Evolutionary conservation across 2,113 vertebrate genomes (phyloP).

Genomic region (Condylura cristata): DNA sequence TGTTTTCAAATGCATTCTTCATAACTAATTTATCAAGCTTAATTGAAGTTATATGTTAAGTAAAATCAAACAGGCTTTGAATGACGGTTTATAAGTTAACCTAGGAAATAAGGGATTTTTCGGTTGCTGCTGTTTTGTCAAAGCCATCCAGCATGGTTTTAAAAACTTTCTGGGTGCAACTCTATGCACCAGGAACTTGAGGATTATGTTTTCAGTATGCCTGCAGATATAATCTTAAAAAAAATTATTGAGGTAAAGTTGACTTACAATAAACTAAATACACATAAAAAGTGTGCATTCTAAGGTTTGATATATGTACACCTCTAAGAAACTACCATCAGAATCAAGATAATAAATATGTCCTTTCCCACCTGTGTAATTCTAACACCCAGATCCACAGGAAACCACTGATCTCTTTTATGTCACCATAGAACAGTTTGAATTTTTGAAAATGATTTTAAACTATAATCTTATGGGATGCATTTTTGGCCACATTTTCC

Average conservation of each 20-base stretch:
- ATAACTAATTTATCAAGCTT: neutral
- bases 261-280: neutral
- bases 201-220: neutral
- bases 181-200: neutral
- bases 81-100: neutral
- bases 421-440: neutral
- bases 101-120: neutral
- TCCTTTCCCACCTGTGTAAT: neutral
- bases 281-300: neutral
- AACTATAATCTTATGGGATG: neutral
- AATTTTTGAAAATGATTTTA: neutral
- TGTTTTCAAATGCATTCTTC: conserved; percentile 1
- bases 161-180: neutral
- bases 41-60: neutral
- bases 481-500: neutral
- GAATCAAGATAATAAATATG: neutral
- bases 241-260: neutral
- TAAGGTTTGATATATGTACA: neutral
- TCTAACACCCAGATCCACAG: neutral
- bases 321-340: neutral
- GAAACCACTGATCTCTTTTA: neutral
- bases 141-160: neutral
- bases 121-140: neutral
- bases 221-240: neutral
- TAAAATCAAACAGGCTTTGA: neutral